A percentile compares a stretch with the other conserved stretches of the same genome.
These are phyloP conservation scores for Epizoanthus stellaris DNA, from an alignment of 92 coral and sea anemone species.

Conservation along the genomic window DNA sequence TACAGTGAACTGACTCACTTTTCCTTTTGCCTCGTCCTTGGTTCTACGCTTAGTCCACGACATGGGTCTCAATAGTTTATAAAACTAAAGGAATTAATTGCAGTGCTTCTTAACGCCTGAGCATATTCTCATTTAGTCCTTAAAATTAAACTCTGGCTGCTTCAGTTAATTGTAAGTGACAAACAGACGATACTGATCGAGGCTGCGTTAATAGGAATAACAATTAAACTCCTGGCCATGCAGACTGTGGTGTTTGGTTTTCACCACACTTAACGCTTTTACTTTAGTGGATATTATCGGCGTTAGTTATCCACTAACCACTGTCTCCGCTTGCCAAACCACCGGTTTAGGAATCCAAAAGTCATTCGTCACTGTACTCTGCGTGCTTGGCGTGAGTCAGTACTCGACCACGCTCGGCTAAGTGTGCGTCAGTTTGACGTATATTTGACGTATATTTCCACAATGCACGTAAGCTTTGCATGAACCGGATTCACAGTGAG, in stretches of 20 bases:
- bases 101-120: background rate
- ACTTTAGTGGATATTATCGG: background rate
- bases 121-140: conserved; percentile 5
- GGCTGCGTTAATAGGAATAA: background rate
- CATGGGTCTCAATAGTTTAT: background rate
- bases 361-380: background rate
- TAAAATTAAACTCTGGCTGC: conserved; percentile 11
- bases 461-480: background rate
- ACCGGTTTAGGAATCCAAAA: background rate
- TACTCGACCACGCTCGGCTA: conserved; percentile 2
- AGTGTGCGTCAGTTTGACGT: conserved; percentile 20
- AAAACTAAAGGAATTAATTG: conserved; percentile 14
- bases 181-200: background rate
- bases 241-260: background rate
- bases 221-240: background rate
- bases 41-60: background rate
- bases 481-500: background rate
- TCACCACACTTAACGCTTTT: background rate
- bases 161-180: conserved; percentile 10
- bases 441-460: background rate
- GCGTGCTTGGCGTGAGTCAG: background rate
- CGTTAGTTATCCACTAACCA: background rate
- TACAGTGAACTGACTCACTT: background rate
- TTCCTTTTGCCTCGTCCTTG: background rate
- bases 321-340: background rate